Evolutionary conservation across 2,113 vertebrate species (phyloP).

Genomic region (Colaptes auratus): DNA sequence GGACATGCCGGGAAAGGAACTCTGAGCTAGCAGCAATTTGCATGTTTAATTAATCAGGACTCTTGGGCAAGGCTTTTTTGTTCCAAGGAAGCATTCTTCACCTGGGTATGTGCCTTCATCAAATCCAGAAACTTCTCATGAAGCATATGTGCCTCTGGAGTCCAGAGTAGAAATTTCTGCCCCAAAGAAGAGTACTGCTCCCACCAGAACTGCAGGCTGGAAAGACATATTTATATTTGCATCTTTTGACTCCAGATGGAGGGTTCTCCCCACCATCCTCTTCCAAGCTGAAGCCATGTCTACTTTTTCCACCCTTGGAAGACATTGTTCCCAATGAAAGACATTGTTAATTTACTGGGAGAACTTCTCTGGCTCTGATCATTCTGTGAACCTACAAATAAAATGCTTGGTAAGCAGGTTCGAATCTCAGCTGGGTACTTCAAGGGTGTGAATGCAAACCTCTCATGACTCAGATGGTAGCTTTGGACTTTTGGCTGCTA

Average conservation of each 20-base stretch:
- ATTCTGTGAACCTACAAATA: neutral
- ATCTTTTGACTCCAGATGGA: neutral
- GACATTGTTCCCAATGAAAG: neutral
- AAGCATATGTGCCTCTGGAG: neutral
- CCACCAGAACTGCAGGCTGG: neutral
- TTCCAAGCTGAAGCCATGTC: neutral
- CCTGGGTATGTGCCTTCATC: neutral
- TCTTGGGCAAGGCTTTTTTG: neutral
- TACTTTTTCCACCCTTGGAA: neutral
- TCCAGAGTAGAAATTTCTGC: neutral
- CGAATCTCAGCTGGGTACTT: neutral
- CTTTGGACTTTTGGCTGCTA: neutral
- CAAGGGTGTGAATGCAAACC: neutral
- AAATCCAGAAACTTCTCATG: neutral
- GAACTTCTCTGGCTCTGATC: neutral
- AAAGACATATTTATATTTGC: neutral
- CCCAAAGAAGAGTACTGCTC: neutral
- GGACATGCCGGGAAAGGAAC: constrained; percentile 9
- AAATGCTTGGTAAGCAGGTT: fast-evolving
- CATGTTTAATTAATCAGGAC: constrained; percentile 60
- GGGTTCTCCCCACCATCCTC: neutral
- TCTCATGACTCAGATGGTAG: neutral
- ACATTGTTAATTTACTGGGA: neutral
- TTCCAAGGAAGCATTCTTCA: constrained; percentile 31
- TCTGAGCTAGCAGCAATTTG: constrained; percentile 48